Conservation (phyloP, 2,888 invertebrate genomes). For the Epinotia demarniana region DNA sequence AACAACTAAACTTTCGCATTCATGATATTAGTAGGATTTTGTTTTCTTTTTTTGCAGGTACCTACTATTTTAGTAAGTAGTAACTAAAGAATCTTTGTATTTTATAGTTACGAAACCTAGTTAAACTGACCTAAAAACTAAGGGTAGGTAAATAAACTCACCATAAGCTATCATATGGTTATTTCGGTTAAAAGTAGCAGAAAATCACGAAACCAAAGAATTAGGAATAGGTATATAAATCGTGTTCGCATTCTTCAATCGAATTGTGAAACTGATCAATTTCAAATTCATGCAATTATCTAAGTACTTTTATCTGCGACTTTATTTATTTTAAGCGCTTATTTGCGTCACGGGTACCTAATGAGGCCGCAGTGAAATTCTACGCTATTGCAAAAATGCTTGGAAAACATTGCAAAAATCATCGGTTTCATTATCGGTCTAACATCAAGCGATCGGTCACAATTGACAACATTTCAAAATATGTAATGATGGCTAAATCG, state of each 20-base stretch:
- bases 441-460: background rate
- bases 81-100: no score
- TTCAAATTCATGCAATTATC: background rate
- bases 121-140: background rate
- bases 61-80: no score
- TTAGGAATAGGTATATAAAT: background rate
- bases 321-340: constrained; percentile 18
- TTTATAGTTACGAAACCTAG: background rate
- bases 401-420: constrained; percentile 28
- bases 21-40: no score
- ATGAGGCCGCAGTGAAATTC: constrained; percentile 31
- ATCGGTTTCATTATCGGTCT: constrained; percentile 6
- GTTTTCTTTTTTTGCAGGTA: no score
- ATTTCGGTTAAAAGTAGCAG: background rate
- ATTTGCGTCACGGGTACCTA: constrained; percentile 28
- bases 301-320: background rate
- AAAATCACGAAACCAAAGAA: background rate
- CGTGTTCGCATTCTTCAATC: no score
- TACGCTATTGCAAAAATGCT: constrained; percentile 37
- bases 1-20: no score
- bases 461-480: no score
- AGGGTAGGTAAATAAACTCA: no score
- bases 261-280: no score
- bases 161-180: no score
- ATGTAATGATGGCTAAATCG: no score